Evolutionary conservation across 2,797 vertebrate genomes (phyloP).

Genomic region (Gephyroberyx darwinii): DNA sequence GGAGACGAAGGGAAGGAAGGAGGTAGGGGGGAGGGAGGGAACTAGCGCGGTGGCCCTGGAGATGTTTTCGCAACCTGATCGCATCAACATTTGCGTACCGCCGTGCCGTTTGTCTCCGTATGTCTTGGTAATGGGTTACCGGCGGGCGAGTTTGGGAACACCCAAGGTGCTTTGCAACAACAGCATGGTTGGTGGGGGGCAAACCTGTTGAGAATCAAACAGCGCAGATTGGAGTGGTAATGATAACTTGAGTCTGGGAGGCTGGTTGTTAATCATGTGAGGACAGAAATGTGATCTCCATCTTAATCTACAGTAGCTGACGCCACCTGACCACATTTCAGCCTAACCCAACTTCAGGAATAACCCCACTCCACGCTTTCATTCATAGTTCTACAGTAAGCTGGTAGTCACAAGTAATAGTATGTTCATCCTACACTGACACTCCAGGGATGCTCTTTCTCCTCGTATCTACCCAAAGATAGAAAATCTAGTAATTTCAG

Average conservation of each 20-base stretch:
- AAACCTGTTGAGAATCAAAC: constrained; percentile 83
- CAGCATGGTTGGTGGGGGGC: constrained; percentile 70
- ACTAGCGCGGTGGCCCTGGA: constrained; percentile 76
- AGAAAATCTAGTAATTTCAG: too few species aligned
- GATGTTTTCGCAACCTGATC: constrained; percentile 88
- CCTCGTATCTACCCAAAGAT: too few species aligned
- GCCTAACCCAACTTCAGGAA: background rate
- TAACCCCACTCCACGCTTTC: background rate
- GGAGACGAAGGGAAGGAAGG: constrained; percentile 68
- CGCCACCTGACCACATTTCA: constrained; percentile 53
- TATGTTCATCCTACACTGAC: too few species aligned
- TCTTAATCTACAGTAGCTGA: constrained; percentile 69
- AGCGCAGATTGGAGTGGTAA: constrained; percentile 77
- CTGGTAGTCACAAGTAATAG: too few species aligned
- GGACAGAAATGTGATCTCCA: constrained; percentile 58
- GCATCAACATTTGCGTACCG: constrained; percentile 85
- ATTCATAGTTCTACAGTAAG: background rate
- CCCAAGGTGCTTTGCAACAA: constrained; percentile 84
- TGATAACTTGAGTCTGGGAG: constrained; percentile 76
- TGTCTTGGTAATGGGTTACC: constrained; percentile 87
- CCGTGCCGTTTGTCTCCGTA: constrained; percentile 83
- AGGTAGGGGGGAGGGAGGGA: constrained; percentile 17
- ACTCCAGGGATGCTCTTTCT: too few species aligned
- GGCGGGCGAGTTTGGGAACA: constrained; percentile 85
- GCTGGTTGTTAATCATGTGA: constrained; percentile 72